Evolutionary conservation across 1,140 invertebrate genomes (phyloP), one percentile per base, ranked within the genome.

Genomic region (Lucilia cuprina): DNA sequence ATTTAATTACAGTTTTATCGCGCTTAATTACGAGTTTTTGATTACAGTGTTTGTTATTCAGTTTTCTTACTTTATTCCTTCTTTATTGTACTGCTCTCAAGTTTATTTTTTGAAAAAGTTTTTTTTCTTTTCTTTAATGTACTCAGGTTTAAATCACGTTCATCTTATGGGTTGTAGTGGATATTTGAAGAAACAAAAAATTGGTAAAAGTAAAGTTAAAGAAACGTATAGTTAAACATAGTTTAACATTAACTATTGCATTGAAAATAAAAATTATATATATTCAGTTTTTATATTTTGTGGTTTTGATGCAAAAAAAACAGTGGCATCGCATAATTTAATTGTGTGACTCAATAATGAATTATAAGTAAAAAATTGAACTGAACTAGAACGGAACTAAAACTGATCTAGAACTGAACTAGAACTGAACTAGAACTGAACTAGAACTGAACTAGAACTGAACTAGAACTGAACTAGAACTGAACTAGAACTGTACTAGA

Each of bases 1-100:
- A 80, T 80, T 80, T 80, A 80, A 80, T 80, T 80, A 80, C 77
- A 80, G 77, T 80, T 80, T 80, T 80, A 80, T 80, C 77, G 77
- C 77, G 77, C 77, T 80, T 80, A 80, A 80, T 80, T 80, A 80
- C 77, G 77, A 80, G 77, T 80, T 80, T 80, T 80, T 80, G 77
- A 80, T 80, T 80, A 80, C 41, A 80, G 41, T 49, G 50, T 60
- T 60, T 60, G 13, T 60, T 60, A 60, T 17, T 17, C 17, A 60
- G 41, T 60, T 60, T 55, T 60, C 17, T 70, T 70, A 70, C 5
- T 70, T 70, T 21, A 19, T 60, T 60, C 17, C 17, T 14, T 60
- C 13, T 17, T 70, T 21, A 10, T 70, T 70, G 19, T 21, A 70
- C 60, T 70, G 25, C 60, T 70, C 25, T 70, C 19, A 70, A 70